Evolutionary conservation across 1,140 invertebrate species (phyloP).

Genomic region (Pseudomyrmex flavicornis): DNA sequence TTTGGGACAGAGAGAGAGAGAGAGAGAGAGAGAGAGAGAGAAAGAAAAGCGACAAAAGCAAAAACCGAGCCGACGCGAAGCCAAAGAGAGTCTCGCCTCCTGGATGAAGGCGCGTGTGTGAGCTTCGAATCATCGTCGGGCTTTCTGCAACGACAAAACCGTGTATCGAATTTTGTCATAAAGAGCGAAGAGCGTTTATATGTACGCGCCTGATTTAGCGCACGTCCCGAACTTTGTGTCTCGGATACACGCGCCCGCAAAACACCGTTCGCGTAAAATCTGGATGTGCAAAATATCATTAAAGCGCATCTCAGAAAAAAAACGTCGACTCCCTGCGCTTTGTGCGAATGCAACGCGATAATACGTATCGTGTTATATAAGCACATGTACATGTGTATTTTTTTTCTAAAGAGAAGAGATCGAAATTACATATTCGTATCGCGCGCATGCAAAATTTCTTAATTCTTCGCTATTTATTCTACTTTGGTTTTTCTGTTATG

Average conservation of each 20-base stretch:
- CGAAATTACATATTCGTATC: too few relatives aligned
- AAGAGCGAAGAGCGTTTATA: slow-evolving; percentile 17
- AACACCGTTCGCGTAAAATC: neutral
- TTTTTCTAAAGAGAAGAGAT: too few relatives aligned
- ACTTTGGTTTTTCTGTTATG: neutral
- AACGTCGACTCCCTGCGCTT: neutral
- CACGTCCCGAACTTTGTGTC: neutral
- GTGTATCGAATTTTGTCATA: slow-evolving; percentile 44
- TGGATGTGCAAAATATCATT: neutral
- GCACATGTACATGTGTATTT: too few relatives aligned
- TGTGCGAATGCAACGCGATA: neutral
- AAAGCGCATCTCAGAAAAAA: neutral
- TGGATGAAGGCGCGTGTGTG: slow-evolving; percentile 10
- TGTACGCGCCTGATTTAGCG: slow-evolving; percentile 19
- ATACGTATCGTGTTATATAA: too few relatives aligned
- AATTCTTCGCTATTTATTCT: neutral
- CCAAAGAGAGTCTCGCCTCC: slow-evolving; percentile 38
- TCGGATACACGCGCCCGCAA: neutral
- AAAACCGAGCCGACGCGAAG: slow-evolving; percentile 57
- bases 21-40: slow-evolving; percentile 14
- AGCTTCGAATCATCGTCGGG: slow-evolving; percentile 32
- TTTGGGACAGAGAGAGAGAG: neutral
- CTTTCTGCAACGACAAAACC: slow-evolving; percentile 22
- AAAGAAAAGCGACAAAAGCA: slow-evolving; percentile 27
- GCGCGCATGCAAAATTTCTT: too few relatives aligned